Evolutionary conservation across 2,888 invertebrate species (phyloP), one percentile per base, ranked within the genome.

Genomic region (Brenthis daphne): DNA sequence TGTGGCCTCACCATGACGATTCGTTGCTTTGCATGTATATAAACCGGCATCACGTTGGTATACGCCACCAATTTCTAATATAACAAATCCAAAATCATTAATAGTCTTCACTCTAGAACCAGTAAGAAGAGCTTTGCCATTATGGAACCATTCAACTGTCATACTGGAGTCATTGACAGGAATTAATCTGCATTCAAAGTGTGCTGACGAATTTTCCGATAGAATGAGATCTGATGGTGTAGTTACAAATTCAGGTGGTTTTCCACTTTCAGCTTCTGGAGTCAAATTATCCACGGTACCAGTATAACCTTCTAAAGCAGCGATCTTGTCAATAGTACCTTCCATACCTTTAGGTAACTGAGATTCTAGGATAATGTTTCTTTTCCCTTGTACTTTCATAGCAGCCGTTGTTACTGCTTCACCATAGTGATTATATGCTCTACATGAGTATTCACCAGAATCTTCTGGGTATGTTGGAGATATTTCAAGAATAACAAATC

Each of bases 91-190:
- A 89, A 99, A 99, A 85, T 99, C 99, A 81, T 98, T 98, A 77
- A 98, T 98, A 0, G 99, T 98, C 88, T 99, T 99, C 76, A 98
- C 96, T 82, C 98, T 95, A 6, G 98, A 98, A 71, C 98, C 98
- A 68, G 97, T 96, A 85, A 97, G 94, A 71, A 99, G 94, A 4
- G 98, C 96, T 87, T 98, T 97, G 56, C 98, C 99, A 85, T 99
- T 98, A 82, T 98, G 98, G 95, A 95, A 99, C 99, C 99, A 99
- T 89, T 99, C 99, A 13, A 98, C 98, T 76, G 97, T 94, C 96
- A 98, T 97, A 81, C 97, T 97, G 6, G 97, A 96, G 86, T 98
- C 98, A 80, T 98, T 98, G 16, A 98, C 95, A 20, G 98, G 98
- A 75, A 96, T 95, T 68, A 98, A 90, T 67, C 97, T 95, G 80